Evolutionary conservation across 2,113 vertebrate genomes (phyloP).

Genomic region (Halichoeres trimaculatus): DNA sequence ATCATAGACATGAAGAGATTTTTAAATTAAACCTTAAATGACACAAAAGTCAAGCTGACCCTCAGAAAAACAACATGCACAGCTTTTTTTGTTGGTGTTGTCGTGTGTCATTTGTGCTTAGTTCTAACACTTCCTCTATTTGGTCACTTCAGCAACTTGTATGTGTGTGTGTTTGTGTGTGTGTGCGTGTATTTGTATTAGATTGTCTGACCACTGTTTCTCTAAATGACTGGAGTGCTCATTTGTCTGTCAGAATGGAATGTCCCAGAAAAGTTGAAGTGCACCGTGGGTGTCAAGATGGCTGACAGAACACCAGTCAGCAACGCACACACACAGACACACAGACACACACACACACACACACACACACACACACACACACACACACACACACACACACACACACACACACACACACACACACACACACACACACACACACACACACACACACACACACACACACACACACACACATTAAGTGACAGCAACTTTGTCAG

Average conservation of each 20-base stretch:
- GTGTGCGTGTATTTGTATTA: not conserved
- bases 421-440: slow-evolving; percentile 12
- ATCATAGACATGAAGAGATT: not conserved
- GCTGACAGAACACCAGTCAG: slow-evolving; percentile 72
- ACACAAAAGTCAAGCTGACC: slow-evolving; percentile 30
- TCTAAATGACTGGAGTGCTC: not conserved
- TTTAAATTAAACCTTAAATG: not conserved
- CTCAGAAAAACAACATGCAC: slow-evolving; percentile 22
- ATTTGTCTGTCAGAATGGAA: slow-evolving; percentile 49
- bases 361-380: slow-evolving; percentile 27
- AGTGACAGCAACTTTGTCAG: slow-evolving; percentile 70
- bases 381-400: slow-evolving; percentile 30
- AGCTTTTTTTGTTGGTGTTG: slow-evolving; percentile 10
- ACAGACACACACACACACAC: slow-evolving; percentile 22
- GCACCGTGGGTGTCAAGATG: slow-evolving; percentile 61
- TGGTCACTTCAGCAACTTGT: slow-evolving; percentile 62
- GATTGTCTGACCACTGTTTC: not conserved
- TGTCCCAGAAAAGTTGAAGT: slow-evolving; percentile 68
- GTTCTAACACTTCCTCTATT: slow-evolving; percentile 47
- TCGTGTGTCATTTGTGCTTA: slow-evolving; percentile 55
- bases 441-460: slow-evolving; percentile 28
- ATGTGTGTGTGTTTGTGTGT: slow-evolving; percentile 5
- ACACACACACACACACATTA: slow-evolving; percentile 27
- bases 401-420: slow-evolving; percentile 33
- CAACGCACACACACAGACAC: slow-evolving; percentile 43